Percentiles rank a stretch among this genome's conserved stretches.
Evolutionary conservation across 2,888 invertebrate species (phyloP).

Genomic region (Cheilosia pagana): DNA sequence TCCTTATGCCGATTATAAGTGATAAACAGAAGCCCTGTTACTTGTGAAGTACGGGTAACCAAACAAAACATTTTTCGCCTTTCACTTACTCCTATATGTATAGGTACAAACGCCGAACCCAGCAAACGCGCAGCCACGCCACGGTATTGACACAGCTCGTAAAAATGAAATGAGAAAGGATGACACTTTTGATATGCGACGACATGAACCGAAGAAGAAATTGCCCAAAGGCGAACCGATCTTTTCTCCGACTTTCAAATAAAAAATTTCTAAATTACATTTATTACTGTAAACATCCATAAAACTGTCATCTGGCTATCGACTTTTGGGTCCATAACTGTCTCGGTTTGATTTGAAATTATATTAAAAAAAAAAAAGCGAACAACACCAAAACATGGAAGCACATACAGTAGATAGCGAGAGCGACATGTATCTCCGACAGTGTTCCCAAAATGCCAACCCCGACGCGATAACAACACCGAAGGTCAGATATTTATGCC

Average conservation of each 20-base stretch:
- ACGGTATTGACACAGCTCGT: constrained; percentile 65
- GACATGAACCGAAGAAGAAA: constrained; percentile 45
- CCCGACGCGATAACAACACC: constrained; percentile 31
- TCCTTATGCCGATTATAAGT: constrained; percentile 68
- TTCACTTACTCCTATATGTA: no score
- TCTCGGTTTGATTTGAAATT: constrained; percentile 74
- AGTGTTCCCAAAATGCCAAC: background rate
- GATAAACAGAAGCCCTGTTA: constrained; percentile 58
- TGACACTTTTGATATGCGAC: constrained; percentile 73
- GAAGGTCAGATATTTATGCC: constrained; percentile 67
- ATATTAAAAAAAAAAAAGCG: constrained; percentile 63
- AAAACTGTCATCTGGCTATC: constrained; percentile 79
- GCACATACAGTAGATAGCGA: constrained; percentile 52
- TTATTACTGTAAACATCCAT: constrained; percentile 82
- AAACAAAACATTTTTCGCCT: constrained; percentile 51
- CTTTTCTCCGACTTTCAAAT: constrained; percentile 47
- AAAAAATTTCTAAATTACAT: constrained; percentile 78
- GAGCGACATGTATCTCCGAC: constrained; percentile 6
- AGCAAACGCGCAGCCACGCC: constrained; percentile 1
- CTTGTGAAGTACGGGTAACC: constrained; percentile 30
- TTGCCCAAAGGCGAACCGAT: constrained; percentile 51
- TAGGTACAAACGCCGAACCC: constrained; percentile 33
- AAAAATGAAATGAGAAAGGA: constrained; percentile 74
- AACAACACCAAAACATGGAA: constrained; percentile 50
- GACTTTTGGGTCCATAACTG: constrained; percentile 70